Percentiles rank a stretch among this genome's conserved stretches.
Evolutionary conservation across 1,140 invertebrate genomes (phyloP).

Genomic region (Drosophila melanica): DNA sequence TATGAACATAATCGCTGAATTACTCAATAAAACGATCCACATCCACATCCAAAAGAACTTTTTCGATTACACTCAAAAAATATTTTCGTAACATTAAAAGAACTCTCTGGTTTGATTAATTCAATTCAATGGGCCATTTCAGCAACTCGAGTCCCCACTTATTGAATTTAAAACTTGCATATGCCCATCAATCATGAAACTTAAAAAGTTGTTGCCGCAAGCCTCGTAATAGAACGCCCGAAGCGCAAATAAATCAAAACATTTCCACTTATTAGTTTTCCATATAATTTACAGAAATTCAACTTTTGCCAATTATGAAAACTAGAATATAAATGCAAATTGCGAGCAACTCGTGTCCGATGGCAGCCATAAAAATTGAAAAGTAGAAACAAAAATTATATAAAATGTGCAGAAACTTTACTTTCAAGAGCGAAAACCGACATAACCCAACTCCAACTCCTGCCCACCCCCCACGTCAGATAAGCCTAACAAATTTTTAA

Average conservation of each 20-base stretch:
- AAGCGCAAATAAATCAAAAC: constrained; percentile 53
- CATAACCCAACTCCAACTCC: constrained; percentile 22
- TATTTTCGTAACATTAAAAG: not conserved
- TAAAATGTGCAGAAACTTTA: constrained; percentile 55
- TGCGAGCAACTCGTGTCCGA: constrained; percentile 65
- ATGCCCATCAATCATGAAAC: constrained; percentile 30
- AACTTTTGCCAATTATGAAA: constrained; percentile 76
- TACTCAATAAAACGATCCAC: not conserved
- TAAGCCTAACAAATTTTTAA: constrained; percentile 82
- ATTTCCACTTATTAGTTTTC: constrained; percentile 72
- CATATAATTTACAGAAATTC: constrained; percentile 69
- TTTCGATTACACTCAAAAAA: constrained; percentile 8
- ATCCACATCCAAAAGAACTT: constrained; percentile 2
- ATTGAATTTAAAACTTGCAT: constrained; percentile 30
- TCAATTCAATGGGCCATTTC: not conserved
- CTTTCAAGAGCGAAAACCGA: constrained; percentile 30
- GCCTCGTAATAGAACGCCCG: constrained; percentile 8
- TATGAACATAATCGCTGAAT: not conserved
- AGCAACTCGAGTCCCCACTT: not conserved
- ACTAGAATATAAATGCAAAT: constrained; percentile 77
- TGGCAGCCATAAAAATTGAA: constrained; percentile 37
- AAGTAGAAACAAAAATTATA: constrained; percentile 24
- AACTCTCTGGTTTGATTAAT: constrained; percentile 1
- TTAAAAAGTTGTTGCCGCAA: constrained; percentile 15
- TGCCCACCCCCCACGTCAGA: constrained; percentile 62